Base-by-base conservation (phyloP, 2,113 vertebrate species). In the Prolemur simus region DNA sequence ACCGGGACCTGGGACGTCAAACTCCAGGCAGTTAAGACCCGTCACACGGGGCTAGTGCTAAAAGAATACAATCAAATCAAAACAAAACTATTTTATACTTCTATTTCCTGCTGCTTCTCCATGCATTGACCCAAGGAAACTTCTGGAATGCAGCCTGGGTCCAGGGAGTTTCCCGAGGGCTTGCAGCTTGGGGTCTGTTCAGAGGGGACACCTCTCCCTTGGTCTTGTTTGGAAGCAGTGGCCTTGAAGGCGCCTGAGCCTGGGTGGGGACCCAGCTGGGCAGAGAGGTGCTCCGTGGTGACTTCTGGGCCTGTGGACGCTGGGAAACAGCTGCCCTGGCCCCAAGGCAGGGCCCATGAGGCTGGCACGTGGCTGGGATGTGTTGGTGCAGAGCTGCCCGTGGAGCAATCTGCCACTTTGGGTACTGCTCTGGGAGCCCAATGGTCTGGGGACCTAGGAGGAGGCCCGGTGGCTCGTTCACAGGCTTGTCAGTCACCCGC, bases 31-130 rank as follows among this genome's bases (percentile, higher is more conserved):
- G 60, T 83, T 23, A 29, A 21, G 52, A 14, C 73, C 54, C 1
- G 0, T 29, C 10, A 0, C 14, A 0, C 3, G 64, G n/a, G 23
- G 47, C 47, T 1, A 3, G 20, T 34, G 34, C 27, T 45, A 12
- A 14, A 14, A 27, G n/a, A 37, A 7, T 6, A 52, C 18, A 11
- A 27, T 23, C 25, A n/a, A 15, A 23, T n/a, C 11, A 18, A 21
- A 5, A 8, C 3, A 6, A 21, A n/a, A 6, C 4, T 1, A 15
- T 3, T 12, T 20, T 2, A 6, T 7, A 7, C 20, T 56, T 25
- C 20, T 7, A 14, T 29, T 58, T 58, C 56, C 29, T 3, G 27
- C n/a, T 60, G 3, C 15, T 60, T 77, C 10, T 42, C 12, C 17
- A 0, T 12, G 4, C 18, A 25, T 27, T 3, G 34, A 29, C 39